Evolutionary conservation across 2,113 vertebrate species (phyloP), one percentile per base, ranked within the genome.

Genomic region (Saccopteryx bilineata): DNA sequence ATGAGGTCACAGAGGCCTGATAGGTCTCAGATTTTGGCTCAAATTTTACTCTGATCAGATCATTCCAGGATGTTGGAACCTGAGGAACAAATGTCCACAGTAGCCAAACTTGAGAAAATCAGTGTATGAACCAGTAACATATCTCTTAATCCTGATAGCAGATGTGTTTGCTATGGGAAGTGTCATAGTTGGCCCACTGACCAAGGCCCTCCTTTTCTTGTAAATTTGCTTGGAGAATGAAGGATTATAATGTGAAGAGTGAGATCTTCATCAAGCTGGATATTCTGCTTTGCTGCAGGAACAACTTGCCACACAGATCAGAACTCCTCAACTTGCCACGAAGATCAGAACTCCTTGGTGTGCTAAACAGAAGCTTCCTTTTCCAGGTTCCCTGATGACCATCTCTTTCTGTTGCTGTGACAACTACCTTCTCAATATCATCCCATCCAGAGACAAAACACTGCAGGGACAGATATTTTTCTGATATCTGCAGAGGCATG

Each of bases 321-420:
- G 48, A 93, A 71, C 74, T 76, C 48, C 61, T 66, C 14, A 65
- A 66, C 28, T 33, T 80, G 28, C n/a, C 28, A 63, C 76, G 66
- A 18, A 80, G 10, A 82, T 68, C 60, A 66, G 48, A 93, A 71
- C 74, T 76, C 48, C 61, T 66, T 4, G 0, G 17, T 92, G 74
- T 66, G 31, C 23, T 52, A 17, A 31, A 78, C 21, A 24, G 76
- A 87, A 46, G 68, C n/a, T 90, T 81, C 76, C 60, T 60, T 90
- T 50, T 82, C 82, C 33, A 50, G 68, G 2, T 48, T 84, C 56
- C 76, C 39, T 24, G 65, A 54, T 31, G 58, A 76, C 87, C 15
- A 15, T 17, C 31, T 54, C 52, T 90, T 76, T 79, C 91, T 68
- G 78, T 95, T 96, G 71, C 90, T 65, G 52, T 58, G 92, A 87